These are phyloP conservation scores for Cotesia congregata DNA, from an alignment of 2,888 invertebrate species.

Conservation along the genomic window DNA sequence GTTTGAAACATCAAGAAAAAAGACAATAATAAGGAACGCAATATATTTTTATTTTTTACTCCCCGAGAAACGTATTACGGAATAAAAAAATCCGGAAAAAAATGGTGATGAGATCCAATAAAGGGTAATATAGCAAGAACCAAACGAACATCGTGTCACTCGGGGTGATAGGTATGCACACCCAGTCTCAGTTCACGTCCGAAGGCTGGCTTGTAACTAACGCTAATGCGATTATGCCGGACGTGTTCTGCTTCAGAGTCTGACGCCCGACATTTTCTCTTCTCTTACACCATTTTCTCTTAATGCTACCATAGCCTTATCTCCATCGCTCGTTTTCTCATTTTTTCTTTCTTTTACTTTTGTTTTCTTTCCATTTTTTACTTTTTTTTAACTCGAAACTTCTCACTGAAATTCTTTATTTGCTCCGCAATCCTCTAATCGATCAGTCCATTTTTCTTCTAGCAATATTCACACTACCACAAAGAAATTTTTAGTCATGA, in stretches of 20 bases:
- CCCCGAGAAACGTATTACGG: not conserved
- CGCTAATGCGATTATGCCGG: constrained; percentile 50
- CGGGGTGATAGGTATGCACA: constrained; percentile 22
- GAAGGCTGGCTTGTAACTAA: constrained; percentile 45
- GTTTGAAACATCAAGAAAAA: not conserved
- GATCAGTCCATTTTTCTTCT: constrained; percentile 6
- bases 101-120: constrained; percentile 21
- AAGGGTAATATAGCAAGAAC: constrained; percentile 8
- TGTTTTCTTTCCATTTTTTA: not conserved
- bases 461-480: not conserved
- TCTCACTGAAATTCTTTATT: not conserved
- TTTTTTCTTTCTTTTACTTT: not conserved
- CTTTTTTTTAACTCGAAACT: not conserved
- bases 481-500: not conserved
- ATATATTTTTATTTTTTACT: not conserved
- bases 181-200: constrained; percentile 43
- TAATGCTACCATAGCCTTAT: constrained; percentile 6
- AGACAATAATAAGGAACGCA: constrained; percentile 8
- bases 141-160: constrained; percentile 24
- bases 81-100: constrained; percentile 10
- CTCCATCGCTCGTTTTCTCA: constrained; percentile 25
- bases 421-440: constrained; percentile 17
- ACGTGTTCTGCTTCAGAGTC: constrained; percentile 43
- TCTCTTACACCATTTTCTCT: constrained; percentile 13
- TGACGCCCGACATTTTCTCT: constrained; percentile 30